A percentile compares a stretch with the other conserved stretches of the same genome.
phyloP scores from a whole-genome alignment of 1,140 invertebrate species.

The Drosophila willistoni region DNA sequence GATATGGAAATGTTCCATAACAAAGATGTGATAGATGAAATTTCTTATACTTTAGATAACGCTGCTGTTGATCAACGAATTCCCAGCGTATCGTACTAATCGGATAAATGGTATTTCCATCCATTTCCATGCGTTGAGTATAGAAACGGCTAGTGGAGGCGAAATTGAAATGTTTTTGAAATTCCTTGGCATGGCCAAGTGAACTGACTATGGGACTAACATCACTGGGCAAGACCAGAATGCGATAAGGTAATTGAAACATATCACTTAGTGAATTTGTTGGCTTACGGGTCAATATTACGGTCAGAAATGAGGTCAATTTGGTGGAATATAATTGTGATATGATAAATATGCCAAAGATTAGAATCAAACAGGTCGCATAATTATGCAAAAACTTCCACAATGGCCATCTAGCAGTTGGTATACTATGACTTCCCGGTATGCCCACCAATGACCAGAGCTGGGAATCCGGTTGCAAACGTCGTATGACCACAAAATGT shows the following conservation, averaged over 20 bases:
- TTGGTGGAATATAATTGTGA: slow-evolving; percentile 51
- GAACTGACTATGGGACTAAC: slow-evolving; percentile 41
- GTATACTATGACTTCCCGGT: slow-evolving; percentile 28
- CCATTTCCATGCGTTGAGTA: slow-evolving; percentile 38
- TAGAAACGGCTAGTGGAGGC: slow-evolving; percentile 27
- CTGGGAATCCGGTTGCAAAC: neutral
- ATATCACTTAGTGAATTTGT: slow-evolving; percentile 24
- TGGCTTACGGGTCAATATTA: slow-evolving; percentile 25
- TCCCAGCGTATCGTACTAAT: slow-evolving; percentile 56
- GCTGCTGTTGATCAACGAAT: slow-evolving; percentile 51
- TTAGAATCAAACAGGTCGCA: neutral
- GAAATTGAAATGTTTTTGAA: slow-evolving; percentile 25
- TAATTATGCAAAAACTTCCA: neutral
- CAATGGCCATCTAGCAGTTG: neutral
- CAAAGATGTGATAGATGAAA: slow-evolving; percentile 58
- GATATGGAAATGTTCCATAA: slow-evolving; percentile 57
- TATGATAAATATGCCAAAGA: slow-evolving; percentile 46
- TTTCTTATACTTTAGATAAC: slow-evolving; percentile 48
- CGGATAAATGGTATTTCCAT: slow-evolving; percentile 52
- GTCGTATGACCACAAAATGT: slow-evolving; percentile 1
- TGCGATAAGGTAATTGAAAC: slow-evolving; percentile 37
- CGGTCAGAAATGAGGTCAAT: slow-evolving; percentile 50
- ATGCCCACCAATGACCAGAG: slow-evolving; percentile 52
- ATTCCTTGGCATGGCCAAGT: slow-evolving; percentile 48
- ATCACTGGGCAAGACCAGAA: slow-evolving; percentile 40